Percentiles rank a stretch among this genome's conserved stretches.
These are phyloP conservation scores for Leptobrachium leishanense DNA, from an alignment of 2,113 vertebrate genomes.

Conservation along the genomic window DNA sequence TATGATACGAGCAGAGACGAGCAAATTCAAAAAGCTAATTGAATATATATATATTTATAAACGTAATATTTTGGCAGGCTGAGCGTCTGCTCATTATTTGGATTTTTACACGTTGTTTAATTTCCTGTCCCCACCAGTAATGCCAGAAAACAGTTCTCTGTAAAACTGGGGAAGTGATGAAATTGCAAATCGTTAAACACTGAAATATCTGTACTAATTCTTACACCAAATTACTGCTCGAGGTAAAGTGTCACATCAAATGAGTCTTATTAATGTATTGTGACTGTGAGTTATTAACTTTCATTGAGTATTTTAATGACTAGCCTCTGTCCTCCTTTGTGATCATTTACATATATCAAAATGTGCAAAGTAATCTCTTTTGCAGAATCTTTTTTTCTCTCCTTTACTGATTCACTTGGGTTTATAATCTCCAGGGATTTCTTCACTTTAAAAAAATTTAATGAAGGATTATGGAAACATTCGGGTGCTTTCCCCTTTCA, in stretches of 20 bases:
- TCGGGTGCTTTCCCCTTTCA: no score
- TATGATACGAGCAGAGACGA: no score
- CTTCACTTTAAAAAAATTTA: no score
- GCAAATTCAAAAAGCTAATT: no score
- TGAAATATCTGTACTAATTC: conserved; percentile 24
- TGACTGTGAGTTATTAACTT: conserved; percentile 3
- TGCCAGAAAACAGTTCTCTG: not conserved
- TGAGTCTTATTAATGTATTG: not conserved
- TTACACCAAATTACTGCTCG: conserved; percentile 12
- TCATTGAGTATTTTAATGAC: not conserved
- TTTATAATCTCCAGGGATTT: no score
- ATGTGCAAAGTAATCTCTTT: not conserved
- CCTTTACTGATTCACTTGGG: not conserved
- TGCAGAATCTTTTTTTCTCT: not conserved
- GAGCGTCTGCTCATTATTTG: conserved; percentile 26
- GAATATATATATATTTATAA: no score
- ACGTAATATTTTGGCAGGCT: no score
- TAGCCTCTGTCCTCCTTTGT: not conserved
- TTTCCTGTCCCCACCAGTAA: conserved; percentile 38
- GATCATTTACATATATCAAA: not conserved
- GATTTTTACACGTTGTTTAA: conserved; percentile 38
- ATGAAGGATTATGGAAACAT: no score
- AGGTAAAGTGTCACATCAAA: conserved; percentile 3
- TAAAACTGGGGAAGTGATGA: conserved; percentile 24
- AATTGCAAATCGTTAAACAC: conserved; percentile 27